Evolutionary conservation across 2,113 vertebrate species (phyloP).

Genomic region (Stegostoma tigrinum): DNA sequence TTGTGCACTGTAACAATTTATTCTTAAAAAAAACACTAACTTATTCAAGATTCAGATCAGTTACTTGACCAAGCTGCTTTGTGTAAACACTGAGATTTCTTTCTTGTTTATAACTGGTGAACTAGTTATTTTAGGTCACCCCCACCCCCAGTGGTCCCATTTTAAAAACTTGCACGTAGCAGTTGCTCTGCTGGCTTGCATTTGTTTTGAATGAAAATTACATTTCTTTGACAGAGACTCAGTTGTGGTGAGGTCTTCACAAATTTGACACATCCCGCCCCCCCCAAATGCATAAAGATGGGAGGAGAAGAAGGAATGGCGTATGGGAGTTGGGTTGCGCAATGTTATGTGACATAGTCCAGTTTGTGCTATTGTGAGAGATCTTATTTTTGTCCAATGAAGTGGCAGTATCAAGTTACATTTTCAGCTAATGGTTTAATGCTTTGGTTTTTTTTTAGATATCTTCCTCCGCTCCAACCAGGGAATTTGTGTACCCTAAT

Average conservation of each 20-base stretch:
- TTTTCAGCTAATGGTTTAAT: not conserved
- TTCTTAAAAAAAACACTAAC: not conserved
- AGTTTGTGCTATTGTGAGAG: not conserved
- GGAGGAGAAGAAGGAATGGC: no score
- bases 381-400: not conserved
- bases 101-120: not conserved
- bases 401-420: not conserved
- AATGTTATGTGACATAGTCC: not conserved
- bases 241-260: not conserved
- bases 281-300: no score
- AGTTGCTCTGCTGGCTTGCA: not conserved
- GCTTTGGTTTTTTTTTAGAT: constrained; percentile 49
- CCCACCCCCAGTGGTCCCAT: not conserved
- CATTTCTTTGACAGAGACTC: not conserved
- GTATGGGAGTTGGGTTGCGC: not conserved
- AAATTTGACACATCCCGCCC: not conserved
- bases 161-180: not conserved
- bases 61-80: not conserved
- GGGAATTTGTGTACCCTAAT: constrained; percentile 52
- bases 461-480: constrained; percentile 60
- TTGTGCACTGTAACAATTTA: no score
- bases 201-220: not conserved
- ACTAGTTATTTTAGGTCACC: not conserved
- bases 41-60: not conserved
- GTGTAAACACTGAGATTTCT: not conserved